These are phyloP conservation scores for Aplidium turbinatum DNA, from an alignment of 23 tunicate species.

Conservation along the genomic window DNA sequence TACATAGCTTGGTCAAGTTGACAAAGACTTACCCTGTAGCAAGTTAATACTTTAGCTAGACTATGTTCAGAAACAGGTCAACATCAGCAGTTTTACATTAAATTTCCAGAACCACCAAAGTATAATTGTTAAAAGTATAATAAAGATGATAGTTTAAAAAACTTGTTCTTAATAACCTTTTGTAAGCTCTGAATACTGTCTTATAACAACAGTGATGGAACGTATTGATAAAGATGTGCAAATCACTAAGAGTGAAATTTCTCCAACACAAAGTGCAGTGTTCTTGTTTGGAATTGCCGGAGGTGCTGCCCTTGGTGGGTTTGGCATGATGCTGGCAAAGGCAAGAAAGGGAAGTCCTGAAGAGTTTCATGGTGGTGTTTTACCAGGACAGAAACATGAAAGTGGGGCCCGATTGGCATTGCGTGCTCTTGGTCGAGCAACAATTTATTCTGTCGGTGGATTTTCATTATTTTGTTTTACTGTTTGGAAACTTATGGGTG, in stretches of 20 bases:
- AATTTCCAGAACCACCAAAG: too few species aligned
- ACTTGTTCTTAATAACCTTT: too few species aligned
- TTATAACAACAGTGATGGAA: too few species aligned
- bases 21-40: too few species aligned
- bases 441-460: conserved; percentile 82
- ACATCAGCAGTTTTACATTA: too few species aligned
- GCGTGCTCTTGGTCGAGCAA: conserved; percentile 86
- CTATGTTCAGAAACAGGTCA: too few species aligned
- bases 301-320: conserved; percentile 66
- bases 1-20: too few species aligned
- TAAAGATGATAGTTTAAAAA: too few species aligned
- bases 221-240: too few species aligned
- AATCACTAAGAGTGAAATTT: background rate
- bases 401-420: conserved; percentile 74
- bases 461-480: conserved; percentile 80
- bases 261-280: conserved; percentile 56
- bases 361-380: conserved; percentile 26
- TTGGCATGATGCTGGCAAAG: conserved; percentile 74
- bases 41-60: too few species aligned
- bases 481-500: conserved; percentile 86
- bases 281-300: conserved; percentile 68
- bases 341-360: conserved; percentile 46
- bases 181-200: too few species aligned
- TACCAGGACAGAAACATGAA: conserved; percentile 30
- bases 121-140: too few species aligned